Evolutionary conservation across 2,113 vertebrate species (phyloP), one percentile per base, ranked within the genome.

Genomic region (Amphiprion percula): DNA sequence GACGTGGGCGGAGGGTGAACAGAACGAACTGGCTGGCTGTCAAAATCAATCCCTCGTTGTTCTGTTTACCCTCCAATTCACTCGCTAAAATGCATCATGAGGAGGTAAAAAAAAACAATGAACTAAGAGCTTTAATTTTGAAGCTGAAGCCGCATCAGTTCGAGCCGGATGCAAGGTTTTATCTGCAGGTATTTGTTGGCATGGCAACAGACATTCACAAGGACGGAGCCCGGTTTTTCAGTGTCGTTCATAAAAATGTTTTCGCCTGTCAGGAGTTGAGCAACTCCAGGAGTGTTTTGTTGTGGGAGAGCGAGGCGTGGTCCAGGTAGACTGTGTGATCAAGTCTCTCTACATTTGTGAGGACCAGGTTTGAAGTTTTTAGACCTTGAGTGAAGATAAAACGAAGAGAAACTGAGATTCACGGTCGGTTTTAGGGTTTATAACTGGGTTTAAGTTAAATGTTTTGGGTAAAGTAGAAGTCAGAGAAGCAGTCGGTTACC

Each of bases 201-300:
- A 47, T 39, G 44, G 30, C 50, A 39, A 53, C 47, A 68, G 23
- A 39, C n/a, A 0, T 58, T 62, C n/a, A 53, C 24, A 2, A 28
- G 19, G 24, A 37, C 1, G 4, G 2, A 59, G 82, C 33, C 30
- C 5, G 7, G 8, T 6, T 37, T 37, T 37, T 9, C 33, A 37
- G 33, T 37, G 7, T 8, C 8, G 30, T 37, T 60, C 49, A 60
- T 82, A 50, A 79, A 68, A 81, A 12, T 26, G 49, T 76, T 69
- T 79, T 74, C 74, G 21, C 9, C 46, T n/a, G 0, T 39, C 58
- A 37, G 63, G 50, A 54, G 58, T 78, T 83, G 64, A 61, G 87
- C 72, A 87, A 84, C 72, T 81, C 15, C 56, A 82, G 79, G 79
- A 79, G 68, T 81, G 81, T 81, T 75, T 82, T 79, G 83, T 79